A percentile compares a stretch with the other conserved stretches of the same genome.
phyloP scores from a whole-genome alignment of 1,140 invertebrate species.

The Trachelipus rathkii region DNA sequence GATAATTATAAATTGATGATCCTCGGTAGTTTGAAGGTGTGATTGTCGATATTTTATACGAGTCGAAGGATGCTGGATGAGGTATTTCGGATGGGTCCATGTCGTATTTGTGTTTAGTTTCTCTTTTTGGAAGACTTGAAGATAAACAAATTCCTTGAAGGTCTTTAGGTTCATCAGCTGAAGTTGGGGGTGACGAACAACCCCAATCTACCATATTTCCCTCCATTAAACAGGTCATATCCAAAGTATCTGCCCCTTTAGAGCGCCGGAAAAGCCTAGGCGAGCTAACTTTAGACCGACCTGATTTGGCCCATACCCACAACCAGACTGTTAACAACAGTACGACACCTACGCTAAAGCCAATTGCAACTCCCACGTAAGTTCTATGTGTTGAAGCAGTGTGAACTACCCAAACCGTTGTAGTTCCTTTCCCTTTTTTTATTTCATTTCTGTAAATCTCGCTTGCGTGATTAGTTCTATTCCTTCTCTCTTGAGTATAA shows the following conservation, averaged over 20 bases:
- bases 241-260: constrained; percentile 29
- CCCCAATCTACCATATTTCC: constrained; percentile 8
- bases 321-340: constrained; percentile 36
- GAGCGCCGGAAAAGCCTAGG: constrained; percentile 34
- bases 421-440: not conserved
- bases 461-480: not conserved
- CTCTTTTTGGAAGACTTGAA: not conserved
- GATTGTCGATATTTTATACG: not conserved
- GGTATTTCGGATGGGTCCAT: not conserved
- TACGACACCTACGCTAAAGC: constrained; percentile 38
- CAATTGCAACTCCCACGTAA: constrained; percentile 37
- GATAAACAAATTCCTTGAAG: not conserved
- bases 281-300: constrained; percentile 27
- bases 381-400: constrained; percentile 36
- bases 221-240: constrained; percentile 39
- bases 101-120: not conserved
- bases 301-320: constrained; percentile 28
- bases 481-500: not conserved
- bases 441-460: not conserved
- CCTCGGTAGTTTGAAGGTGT: not conserved
- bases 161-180: not conserved
- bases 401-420: constrained; percentile 34
- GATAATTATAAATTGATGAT: not conserved
- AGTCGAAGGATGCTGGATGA: not conserved
- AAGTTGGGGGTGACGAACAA: not conserved